phyloP scores from a whole-genome alignment of 2,113 vertebrate species.

The Mastomys coucha region DNA sequence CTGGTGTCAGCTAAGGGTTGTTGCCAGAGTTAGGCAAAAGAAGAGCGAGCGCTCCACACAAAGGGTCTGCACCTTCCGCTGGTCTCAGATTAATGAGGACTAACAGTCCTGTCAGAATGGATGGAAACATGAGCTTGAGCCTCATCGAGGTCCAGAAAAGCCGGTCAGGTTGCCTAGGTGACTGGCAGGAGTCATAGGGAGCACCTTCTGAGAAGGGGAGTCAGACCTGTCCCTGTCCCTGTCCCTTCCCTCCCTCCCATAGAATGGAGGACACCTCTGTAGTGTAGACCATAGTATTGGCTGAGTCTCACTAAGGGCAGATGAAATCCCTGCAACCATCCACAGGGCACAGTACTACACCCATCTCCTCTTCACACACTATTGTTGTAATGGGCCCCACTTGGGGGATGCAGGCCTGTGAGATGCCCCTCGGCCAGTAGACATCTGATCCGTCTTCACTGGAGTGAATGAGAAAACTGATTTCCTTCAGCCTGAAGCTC shows the following conservation, averaged over 20 bases:
- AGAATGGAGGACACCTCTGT: not conserved
- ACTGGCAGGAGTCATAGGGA: not conserved
- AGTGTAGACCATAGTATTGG: not conserved
- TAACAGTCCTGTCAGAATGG: not conserved
- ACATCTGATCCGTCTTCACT: not conserved
- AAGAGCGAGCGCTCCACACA: not conserved
- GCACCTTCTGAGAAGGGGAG: not conserved
- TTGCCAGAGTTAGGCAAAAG: not conserved
- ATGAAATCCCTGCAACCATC: not conserved
- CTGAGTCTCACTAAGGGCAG: not conserved
- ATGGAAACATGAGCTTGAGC: accelerated
- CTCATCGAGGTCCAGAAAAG: not conserved
- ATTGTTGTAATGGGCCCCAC: not conserved
- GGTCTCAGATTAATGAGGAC: not conserved
- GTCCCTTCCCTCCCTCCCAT: too few species aligned
- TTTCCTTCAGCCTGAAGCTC: not conserved
- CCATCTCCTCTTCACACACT: not conserved
- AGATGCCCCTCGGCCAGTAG: not conserved
- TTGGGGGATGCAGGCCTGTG: not conserved
- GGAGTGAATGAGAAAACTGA: not conserved
- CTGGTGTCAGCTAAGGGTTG: not conserved
- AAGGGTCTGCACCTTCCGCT: not conserved
- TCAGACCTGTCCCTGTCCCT: too few species aligned
- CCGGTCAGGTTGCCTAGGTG: not conserved
- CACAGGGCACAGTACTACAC: not conserved